Base-by-base conservation (phyloP, 2,797 vertebrate species). In the Halcyon smyrnensis region DNA sequence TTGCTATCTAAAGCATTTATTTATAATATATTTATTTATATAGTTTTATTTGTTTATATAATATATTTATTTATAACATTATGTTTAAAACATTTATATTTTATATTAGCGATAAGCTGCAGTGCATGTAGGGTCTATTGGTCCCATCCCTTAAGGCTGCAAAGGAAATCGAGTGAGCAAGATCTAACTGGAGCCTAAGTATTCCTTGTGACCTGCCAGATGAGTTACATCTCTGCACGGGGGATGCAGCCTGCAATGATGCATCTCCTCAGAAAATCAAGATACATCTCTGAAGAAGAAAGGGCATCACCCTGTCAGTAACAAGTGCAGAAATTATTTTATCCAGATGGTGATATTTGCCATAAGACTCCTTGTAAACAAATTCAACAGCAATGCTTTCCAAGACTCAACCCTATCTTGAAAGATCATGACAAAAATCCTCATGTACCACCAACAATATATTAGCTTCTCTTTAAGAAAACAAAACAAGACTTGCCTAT, bases 401-500 rank as follows among this genome's bases (percentile, higher is more conserved):
- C 62, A 78, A 67, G 56, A n/a, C n/a, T 93, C 24, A 20, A 60
- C 70, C 53, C 27, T 63, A 14, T 46, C 48, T 80, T 65, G 71
- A 92, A 64, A 21, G 20, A 46, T 53, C 24, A 57, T 59, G 63
- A 94, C 50, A 54, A 93, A 91, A 87, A 45, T 41, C 36, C 34
- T 75, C 32, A 37, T 12, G 11, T 5, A 86, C 23, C 21, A 92
- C 32, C 18, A 71, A 16, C 60, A 76, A 43, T 8, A n/a, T 25
- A 82, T 71, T 32, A 57, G 48, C 39, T 84, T 74, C 24, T 32
- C 20, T 71, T 64, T 64, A 28, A 94, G 45, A 64, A 88, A 84
- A 88, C 45, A 84, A 24, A 36, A 57, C 50, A 48, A 78, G 77
- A 45, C 73, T 81, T 65, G 65, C 41, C 73, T 57, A 28, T 74